Evolutionary conservation across 64 coral and sea anemone species (phyloP), one percentile per base, ranked within the genome.

Genomic region (Porites australiensis): DNA sequence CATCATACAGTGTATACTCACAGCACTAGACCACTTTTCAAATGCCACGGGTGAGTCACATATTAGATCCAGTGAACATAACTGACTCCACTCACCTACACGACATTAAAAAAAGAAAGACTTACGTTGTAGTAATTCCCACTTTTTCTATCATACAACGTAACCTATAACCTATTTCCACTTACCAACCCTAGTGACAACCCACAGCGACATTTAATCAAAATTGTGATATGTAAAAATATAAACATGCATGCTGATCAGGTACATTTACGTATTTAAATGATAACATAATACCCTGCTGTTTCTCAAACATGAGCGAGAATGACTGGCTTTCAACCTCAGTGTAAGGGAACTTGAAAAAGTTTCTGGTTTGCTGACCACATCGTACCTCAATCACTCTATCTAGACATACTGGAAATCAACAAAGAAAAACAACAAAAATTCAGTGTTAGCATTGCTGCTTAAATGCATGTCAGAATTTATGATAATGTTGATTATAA

Each of bases 281-380:
- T 44, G n/a, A 65, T 13, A 57, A 9, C 1, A 12, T 57, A 57
- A 19, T 90, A 97, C 95, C 95, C 88, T 97, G 92, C 73, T 97
- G 92, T 94, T 97, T 97, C 49, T 97, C 95, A 94, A 94, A 94
- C 52, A 97, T 94, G 13, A 97, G 76, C 16, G 95, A 97, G 67
- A 97, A 97, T 51, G 95, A 97, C 69, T 97, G 95, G 70, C 76
- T 70, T 77, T 97, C 95, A 55, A 97, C 95, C 58, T 97, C 95
- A 11, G 83, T 88, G 77, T 97, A 97, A 18, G 95, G 95, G 18
- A 94, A 97, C 74, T 97, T 97, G 58, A 94, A 87, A 88, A 97
- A 97, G 57, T 97, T 97, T 14, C 69, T 94, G 27, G 95, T 97
- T 37, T 97, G 95, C n/a, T 97, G 95, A 13, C 95, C 95, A 91